Percentiles rank a stretch among this genome's conserved stretches.
Evolutionary conservation across 2,888 invertebrate genomes (phyloP).

Genomic region (Adela reaumurella): DNA sequence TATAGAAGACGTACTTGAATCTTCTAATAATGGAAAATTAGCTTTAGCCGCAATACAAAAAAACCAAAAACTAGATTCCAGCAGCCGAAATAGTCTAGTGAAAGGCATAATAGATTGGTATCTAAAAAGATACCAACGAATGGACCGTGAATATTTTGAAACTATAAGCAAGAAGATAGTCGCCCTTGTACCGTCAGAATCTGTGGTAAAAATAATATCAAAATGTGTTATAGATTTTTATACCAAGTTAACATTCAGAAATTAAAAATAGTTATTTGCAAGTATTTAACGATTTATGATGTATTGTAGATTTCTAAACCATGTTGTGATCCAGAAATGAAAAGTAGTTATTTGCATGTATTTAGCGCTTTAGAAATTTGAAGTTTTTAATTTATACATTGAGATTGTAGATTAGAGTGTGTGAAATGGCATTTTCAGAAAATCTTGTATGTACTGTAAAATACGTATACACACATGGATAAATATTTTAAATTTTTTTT

Average conservation of each 20-base stretch:
- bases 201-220: not conserved
- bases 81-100: not conserved
- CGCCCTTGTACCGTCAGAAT: not conserved
- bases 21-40: not conserved
- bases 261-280: not conserved
- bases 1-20: not conserved
- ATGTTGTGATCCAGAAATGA: no score
- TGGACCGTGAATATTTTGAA: not conserved
- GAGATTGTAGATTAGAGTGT: no score
- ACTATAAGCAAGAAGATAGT: not conserved
- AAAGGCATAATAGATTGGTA: not conserved
- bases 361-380: not conserved
- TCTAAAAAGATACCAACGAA: not conserved
- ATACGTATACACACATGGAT: no score
- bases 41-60: not conserved
- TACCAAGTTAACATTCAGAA: not conserved
- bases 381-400: no score
- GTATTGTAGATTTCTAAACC: no score
- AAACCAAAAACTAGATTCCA: not conserved
- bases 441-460: no score
- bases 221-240: not conserved
- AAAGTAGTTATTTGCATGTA: not conserved
- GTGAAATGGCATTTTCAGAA: no score
- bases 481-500: no score
- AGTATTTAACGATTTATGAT: no score